Evolutionary conservation across 2,888 invertebrate species (phyloP).

Genomic region (Unio pictorum): DNA sequence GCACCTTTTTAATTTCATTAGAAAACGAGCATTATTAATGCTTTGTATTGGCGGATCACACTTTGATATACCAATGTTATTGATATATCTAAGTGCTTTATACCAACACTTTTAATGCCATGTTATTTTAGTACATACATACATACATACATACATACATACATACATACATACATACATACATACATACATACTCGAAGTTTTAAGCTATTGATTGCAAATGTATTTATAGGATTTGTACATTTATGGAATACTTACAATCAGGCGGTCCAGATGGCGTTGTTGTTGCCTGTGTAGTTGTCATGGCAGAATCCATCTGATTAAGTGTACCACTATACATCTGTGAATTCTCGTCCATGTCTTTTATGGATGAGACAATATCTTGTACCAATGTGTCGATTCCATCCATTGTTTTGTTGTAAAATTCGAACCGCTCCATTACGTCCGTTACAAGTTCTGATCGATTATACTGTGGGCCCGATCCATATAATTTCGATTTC

Average conservation of each 20-base stretch:
- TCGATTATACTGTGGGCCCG: slow-evolving; percentile 16
- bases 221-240: too few relatives aligned
- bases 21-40: too few relatives aligned
- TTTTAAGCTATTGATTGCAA: too few relatives aligned
- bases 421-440: slow-evolving; percentile 13
- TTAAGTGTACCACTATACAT: slow-evolving; percentile 7
- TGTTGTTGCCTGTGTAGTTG: slow-evolving; percentile 32
- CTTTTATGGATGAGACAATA: slow-evolving; percentile 15
- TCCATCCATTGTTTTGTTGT: slow-evolving; percentile 21
- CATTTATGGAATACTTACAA: slow-evolving; percentile 23
- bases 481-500: slow-evolving; percentile 17
- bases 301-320: slow-evolving; percentile 24
- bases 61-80: too few relatives aligned
- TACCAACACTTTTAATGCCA: too few relatives aligned
- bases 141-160: too few relatives aligned
- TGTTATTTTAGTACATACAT: too few relatives aligned
- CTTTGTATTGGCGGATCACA: too few relatives aligned
- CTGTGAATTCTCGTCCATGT: slow-evolving; percentile 7
- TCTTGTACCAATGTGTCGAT: slow-evolving; percentile 16
- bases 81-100: too few relatives aligned
- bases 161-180: too few relatives aligned
- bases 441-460: slow-evolving; percentile 15
- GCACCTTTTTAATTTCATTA: too few relatives aligned
- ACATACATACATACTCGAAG: too few relatives aligned
- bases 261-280: slow-evolving; percentile 31